These are phyloP conservation scores for Aurelia sp. DNA, from an alignment of 30 jellyfish, hydroid and myxozoan genomes.

Conservation along the genomic window DNA sequence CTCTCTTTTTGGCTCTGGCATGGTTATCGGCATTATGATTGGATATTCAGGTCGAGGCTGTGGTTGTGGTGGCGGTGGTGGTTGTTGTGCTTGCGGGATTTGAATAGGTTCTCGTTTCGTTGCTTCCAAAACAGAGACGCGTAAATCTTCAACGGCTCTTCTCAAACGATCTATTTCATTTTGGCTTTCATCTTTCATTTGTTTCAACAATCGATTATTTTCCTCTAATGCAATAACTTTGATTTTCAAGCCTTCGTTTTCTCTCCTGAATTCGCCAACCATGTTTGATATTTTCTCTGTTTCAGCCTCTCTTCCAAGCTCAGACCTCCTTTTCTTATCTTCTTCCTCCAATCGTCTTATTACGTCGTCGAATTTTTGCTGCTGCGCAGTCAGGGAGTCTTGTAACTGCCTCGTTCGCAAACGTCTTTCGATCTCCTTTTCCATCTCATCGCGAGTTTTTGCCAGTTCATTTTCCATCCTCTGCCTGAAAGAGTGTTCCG, in stretches of 20 bases:
- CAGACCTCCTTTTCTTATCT: slow-evolving; percentile 67
- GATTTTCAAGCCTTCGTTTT: slow-evolving; percentile 87
- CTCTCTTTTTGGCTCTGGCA: slow-evolving; percentile 70
- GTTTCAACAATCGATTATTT: slow-evolving; percentile 73
- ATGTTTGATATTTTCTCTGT: slow-evolving; percentile 44
- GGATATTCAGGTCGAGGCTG: slow-evolving; percentile 61
- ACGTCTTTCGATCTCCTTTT: slow-evolving; percentile 88
- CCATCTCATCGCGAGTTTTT: slow-evolving; percentile 91
- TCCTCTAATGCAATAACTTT: slow-evolving; percentile 83
- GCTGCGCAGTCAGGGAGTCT: slow-evolving; percentile 87
- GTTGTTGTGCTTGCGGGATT: slow-evolving; percentile 38
- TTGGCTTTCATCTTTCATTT: slow-evolving; percentile 92
- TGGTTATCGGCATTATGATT: slow-evolving; percentile 44
- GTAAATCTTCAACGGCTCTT: slow-evolving; percentile 84
- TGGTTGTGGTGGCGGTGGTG: slow-evolving; percentile 55
- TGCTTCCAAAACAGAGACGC: slow-evolving; percentile 53
- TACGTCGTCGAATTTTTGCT: slow-evolving; percentile 83
- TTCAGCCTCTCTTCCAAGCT: slow-evolving; percentile 69
- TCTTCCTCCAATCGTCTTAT: slow-evolving; percentile 87
- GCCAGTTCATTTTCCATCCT: slow-evolving; percentile 84
- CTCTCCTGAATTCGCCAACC: slow-evolving; percentile 75
- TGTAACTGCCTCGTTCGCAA: slow-evolving; percentile 87
- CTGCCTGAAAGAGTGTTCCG: slow-evolving; percentile 1
- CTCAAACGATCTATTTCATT: slow-evolving; percentile 87
- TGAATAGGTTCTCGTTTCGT: slow-evolving; percentile 60